Base-by-base conservation (phyloP, 2,113 vertebrate genomes). In the Odobenus rosmarus region DNA sequence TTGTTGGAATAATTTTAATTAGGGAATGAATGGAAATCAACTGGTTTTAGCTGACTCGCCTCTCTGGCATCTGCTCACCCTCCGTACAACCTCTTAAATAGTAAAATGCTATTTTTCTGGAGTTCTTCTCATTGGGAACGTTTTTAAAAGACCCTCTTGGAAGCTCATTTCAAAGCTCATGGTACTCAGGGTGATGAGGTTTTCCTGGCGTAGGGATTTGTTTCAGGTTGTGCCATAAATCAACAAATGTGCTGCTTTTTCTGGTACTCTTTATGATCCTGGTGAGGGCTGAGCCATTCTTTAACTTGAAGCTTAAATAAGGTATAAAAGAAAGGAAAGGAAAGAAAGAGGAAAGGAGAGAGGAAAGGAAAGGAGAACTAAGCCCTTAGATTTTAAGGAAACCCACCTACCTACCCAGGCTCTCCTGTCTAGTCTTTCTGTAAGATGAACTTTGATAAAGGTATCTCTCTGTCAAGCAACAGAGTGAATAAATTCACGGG, bases 91-190 rank as follows among this genome's bases (percentile, higher is more conserved):
- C 10, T 14, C 64, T 71, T 83, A 69, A 93, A 95, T 57, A 85
- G 39, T 31, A 79, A 92, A 92, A 53, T 91, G 51, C 23, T 72
- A 42, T 77, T 91, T 84, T 91, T 80, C 62, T 88, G 55, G 55
- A 69, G 19, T 64, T 31, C 10, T 86, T 85, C 49, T 71, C 26
- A 31, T 19, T 67, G 80, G 28, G 42, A 80, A 62, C 28, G 7
- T 10, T 82, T 88, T 88, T 62, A 61, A 88, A 97, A 96, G 64
- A 95, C 64, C 36, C 46, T 74, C 16, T 83, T 88, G 31, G 69
- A 96, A 82, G 16, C 28, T 79, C 24, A 36, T 85, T 59, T n/a
- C 61, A 84, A 93, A 90, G 64, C 24, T 84, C 42, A 57, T 76
- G 33, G 76, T 88, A 42, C 61, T 90, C n/a, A 62, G 62, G 24